Evolutionary conservation across 2,113 vertebrate genomes (phyloP), one percentile per base, ranked within the genome.

Genomic region (Scomber japonicus): DNA sequence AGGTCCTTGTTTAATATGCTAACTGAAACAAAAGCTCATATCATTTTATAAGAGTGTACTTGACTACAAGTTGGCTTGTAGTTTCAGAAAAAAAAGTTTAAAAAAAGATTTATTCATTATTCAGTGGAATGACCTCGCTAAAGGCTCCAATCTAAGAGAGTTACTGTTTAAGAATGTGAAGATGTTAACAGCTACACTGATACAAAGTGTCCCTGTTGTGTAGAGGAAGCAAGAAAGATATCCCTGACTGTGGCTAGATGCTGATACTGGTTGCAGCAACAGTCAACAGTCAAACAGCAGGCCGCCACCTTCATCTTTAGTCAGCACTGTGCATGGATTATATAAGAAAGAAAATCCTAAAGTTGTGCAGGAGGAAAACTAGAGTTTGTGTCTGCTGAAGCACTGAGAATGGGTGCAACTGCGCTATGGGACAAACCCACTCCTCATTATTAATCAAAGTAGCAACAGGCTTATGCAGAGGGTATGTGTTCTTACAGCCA

Each of bases 241-340:
- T 60, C 48, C 66, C 17, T 51, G 17, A 66, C 63, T 59, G 63
- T 57, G 66, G 63, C 35, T 9, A 80, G 69, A 81, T 24, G 71
- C 64, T 53, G 17, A 14, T 13, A 55, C 53, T 71, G 49, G 71
- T 82, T 62, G 74, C 61, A 68, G 75, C 78, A 83, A 78, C 24
- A 27, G 24, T 27, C 24, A 27, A 73, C 71, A 90, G 71, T 45
- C 60, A 55, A 80, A 76, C 71, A 83, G 81, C 84, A 68, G n/a
- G 69, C 75, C n/a, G 48, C 81, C 74, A 75, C 80, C 71, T 73
- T 88, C 71, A 81, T 88, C 84, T 88, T 79, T 68, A 80, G 64
- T 83, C 77, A 70, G 80, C 85, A 71, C 55, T 70, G 63, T 62
- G 63, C 80, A 78, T 69, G 64, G 57, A 86, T 93, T 88, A 84